Percentiles rank a stretch among this genome's conserved stretches.
These are phyloP conservation scores for Sebastes matsubarae DNA, from an alignment of 2,797 vertebrate genomes.

Conservation along the genomic window DNA sequence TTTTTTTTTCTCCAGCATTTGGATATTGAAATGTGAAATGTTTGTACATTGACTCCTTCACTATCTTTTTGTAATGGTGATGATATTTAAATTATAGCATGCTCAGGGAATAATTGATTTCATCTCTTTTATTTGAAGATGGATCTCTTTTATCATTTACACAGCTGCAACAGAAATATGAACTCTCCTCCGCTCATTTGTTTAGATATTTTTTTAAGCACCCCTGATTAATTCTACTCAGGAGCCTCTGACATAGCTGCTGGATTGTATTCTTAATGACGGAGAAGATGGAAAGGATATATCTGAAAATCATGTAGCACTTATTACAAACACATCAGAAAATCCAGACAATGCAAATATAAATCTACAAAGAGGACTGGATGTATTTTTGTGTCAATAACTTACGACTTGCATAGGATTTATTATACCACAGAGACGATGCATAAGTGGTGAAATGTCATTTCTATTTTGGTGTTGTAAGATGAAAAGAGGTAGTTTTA, in stretches of 20 bases:
- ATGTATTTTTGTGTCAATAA: neutral
- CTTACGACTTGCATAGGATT: neutral
- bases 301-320: neutral
- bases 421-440: neutral
- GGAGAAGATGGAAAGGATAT: neutral
- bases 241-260: neutral
- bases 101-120: neutral
- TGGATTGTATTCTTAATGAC: neutral
- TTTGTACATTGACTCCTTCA: neutral
- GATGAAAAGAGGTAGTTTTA: neutral
- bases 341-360: neutral
- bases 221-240: neutral
- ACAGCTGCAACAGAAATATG: neutral
- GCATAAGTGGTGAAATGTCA: neutral
- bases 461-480: neutral
- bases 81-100: neutral
- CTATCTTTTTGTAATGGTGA: neutral
- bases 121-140: constrained; percentile 6
- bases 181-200: neutral
- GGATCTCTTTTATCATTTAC: neutral
- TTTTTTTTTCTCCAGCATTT: neutral
- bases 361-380: neutral
- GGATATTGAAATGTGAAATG: neutral
- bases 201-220: neutral
- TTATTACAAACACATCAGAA: neutral